Percentiles rank a stretch among this genome's conserved stretches.
Conservation (phyloP, 2,888 invertebrate species). For the Ferrisia virgata region DNA sequence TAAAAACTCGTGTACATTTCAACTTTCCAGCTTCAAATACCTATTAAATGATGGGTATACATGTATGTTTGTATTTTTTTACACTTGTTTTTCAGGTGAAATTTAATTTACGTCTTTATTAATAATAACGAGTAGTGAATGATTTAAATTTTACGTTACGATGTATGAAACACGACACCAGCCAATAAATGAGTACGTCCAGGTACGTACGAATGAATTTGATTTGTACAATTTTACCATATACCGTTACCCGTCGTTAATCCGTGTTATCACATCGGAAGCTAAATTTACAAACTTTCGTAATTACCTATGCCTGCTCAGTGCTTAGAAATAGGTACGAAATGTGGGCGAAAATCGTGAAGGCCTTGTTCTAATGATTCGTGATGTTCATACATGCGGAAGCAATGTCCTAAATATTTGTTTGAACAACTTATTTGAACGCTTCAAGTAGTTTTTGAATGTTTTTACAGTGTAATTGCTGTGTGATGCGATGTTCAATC, state of each 20-base stretch:
- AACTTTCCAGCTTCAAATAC: not conserved
- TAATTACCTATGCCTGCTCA: not conserved
- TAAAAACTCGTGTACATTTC: not conserved
- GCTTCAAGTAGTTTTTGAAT: not conserved
- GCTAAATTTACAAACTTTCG: not conserved
- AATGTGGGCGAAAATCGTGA: conserved; percentile 26
- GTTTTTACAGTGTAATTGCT: not conserved
- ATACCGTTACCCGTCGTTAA: not conserved
- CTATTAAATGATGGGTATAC: not conserved
- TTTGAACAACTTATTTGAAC: not conserved
- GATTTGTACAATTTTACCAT: not conserved
- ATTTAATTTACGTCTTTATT: not conserved
- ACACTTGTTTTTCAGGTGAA: not conserved
- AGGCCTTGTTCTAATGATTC: conserved; percentile 1
- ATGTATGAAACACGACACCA: not conserved
- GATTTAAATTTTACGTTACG: not conserved
- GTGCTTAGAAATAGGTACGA: not conserved
- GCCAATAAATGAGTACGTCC: not conserved
- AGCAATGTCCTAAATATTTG: not conserved
- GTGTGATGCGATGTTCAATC: not conserved
- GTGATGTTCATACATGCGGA: not conserved
- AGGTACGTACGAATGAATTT: not conserved
- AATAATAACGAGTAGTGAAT: not conserved
- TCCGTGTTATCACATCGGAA: not conserved
- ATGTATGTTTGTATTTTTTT: not conserved